Conservation (phyloP, 1,140 invertebrate genomes). For the Dinothrombium tinctorium region DNA sequence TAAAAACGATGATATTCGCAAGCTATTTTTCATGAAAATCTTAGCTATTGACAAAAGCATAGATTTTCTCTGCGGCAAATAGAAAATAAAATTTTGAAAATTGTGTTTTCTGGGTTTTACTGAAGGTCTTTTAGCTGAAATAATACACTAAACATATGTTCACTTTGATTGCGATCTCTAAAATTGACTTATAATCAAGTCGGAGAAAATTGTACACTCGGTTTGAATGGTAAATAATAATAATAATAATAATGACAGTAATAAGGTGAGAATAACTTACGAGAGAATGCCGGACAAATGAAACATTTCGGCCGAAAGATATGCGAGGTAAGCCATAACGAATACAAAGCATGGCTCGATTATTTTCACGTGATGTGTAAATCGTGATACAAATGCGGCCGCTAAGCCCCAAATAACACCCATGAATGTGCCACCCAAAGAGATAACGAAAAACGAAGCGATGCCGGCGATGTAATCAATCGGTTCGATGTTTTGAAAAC, state of each 20-base stretch:
- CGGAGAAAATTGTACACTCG: too few species aligned
- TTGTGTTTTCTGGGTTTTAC: too few species aligned
- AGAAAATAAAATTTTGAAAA: too few species aligned
- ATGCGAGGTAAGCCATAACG: constrained; percentile 93
- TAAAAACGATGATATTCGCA: too few species aligned
- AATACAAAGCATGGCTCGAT: constrained; percentile 97
- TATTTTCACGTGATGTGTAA: constrained; percentile 79
- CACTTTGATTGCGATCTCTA: too few species aligned
- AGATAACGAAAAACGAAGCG: constrained; percentile 77
- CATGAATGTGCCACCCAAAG: constrained; percentile 72
- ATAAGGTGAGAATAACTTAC: constrained; percentile 32
- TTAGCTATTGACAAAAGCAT: too few species aligned
- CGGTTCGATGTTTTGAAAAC: constrained; percentile 34
- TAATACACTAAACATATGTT: too few species aligned
- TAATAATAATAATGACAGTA: background rate
- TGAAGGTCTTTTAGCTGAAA: too few species aligned
- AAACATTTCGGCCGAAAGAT: constrained; percentile 90
- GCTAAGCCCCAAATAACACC: constrained; percentile 85
- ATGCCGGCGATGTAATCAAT: constrained; percentile 56
- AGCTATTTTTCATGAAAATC: too few species aligned
- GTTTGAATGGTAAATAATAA: too few species aligned
- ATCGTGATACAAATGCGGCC: constrained; percentile 81
- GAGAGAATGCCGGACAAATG: constrained; percentile 92
- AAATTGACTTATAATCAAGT: too few species aligned
- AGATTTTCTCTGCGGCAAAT: too few species aligned